Conservation (phyloP, 2,797 vertebrate genomes). For the Chiroxiphia lanceolata region DNA sequence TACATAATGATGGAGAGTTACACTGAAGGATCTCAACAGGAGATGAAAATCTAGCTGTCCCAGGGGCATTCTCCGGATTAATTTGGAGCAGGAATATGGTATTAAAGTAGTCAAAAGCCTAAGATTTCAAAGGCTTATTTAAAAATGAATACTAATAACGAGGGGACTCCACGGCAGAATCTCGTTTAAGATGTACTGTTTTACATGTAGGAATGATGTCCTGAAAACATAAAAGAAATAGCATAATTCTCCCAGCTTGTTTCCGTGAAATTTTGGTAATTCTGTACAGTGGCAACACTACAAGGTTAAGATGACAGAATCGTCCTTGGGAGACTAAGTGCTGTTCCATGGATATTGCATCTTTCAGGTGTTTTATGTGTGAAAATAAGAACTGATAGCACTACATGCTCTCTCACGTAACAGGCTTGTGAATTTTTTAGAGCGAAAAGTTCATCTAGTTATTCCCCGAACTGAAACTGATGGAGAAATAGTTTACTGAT, state of each 20-base stretch:
- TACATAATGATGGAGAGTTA: slow-evolving; percentile 12
- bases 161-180: not conserved
- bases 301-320: not conserved
- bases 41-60: not conserved
- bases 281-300: not conserved
- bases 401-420: not conserved
- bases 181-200: not conserved
- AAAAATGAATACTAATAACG: not conserved
- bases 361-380: not conserved
- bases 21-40: not conserved
- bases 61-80: not conserved
- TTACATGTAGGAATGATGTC: not conserved
- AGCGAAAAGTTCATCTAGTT: not conserved
- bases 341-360: not conserved
- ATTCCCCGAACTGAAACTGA: accelerated
- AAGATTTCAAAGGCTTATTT: slow-evolving; percentile 1
- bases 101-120: not conserved
- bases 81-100: not conserved
- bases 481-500: not conserved
- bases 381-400: not conserved
- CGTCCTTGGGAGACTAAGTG: not conserved
- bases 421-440: not conserved
- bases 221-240: not conserved
- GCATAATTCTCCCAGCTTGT: not conserved
- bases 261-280: not conserved